Base-by-base conservation (phyloP, 2,113 vertebrate species). In the Poecilia latipinna region DNA sequence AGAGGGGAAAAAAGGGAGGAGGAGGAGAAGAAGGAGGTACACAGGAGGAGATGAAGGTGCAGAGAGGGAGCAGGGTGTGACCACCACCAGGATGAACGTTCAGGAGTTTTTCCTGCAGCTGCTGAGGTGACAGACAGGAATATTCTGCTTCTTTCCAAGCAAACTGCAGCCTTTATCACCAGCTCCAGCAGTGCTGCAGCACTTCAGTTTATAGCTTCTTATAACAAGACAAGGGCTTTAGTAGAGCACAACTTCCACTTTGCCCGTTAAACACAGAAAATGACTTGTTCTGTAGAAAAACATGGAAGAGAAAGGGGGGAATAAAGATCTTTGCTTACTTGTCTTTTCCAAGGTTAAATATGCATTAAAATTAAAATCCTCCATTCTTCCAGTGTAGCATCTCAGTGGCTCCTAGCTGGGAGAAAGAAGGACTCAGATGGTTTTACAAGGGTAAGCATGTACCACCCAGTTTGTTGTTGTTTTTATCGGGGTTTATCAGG, bases 41-140 rank as follows among this genome's bases (percentile, higher is more conserved):
- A 44, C 5, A 33, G 17, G 42, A 61, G 24, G 1, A 19, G 66
- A 28, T 15, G 15, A 0, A 66, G 70, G 37, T 3, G 32, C 37
- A 72, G 37, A 32, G 2, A 48, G 79, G 1, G 68, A 75, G 83
- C 63, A 77, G 85, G 86, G 88, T 83, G 90, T 86, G 88, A 83
- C 85, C 82, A 39, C 37, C 85, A 67, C 82, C 75, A 37, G 72
- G 77, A 51, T 42, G 44, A 71, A 48, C 68, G 61, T 86, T 74
- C 72, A 61, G 75, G 82, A 80, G 80, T 75, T 80, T 37, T 61
- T 74, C 60, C 78, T 85, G 80, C 82, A 64, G 84, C 82, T 54
- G 51, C 51, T 17, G 42, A 22, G 51, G 22, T 54, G 51, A 54
- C 51, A 54, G 51, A 10, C 51, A 22, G 51, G 51, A 54, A 24